Evolutionary conservation across 2,113 vertebrate species (phyloP), one percentile per base, ranked within the genome.

Genomic region (Callipepla squamata): DNA sequence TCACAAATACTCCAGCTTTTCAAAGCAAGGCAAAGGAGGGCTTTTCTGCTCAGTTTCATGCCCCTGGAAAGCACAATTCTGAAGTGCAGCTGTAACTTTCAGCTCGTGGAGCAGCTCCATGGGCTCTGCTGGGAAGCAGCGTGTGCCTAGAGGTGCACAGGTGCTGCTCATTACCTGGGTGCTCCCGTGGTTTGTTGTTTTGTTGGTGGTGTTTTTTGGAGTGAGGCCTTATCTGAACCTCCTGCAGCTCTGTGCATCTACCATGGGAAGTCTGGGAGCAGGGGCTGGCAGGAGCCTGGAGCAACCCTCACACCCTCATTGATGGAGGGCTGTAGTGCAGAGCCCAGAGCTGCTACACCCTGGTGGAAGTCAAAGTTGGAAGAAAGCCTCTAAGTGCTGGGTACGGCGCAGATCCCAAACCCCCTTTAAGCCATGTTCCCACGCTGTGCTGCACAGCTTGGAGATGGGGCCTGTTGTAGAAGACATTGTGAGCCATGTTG

Each of bases 71-170:
- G 44, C 25, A 63, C 36, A 50, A 62, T 42, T 23, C 76, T 48
- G 15, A 55, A 75, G 73, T 7, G 2, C 9, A 74, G 72, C 6
- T 20, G 34, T 42, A 25, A 28, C 55, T 47, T 58, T 40, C 61
- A 86, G 80, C 80, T 51, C 0, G 0, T 23, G 73, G 76, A 93
- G 61, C 68, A 63, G 80, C 72, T 81, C 58, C 3, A 7, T 3
- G 4, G 30, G 73, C 80, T 89, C 9, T 0, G 3, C 69, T 74
- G 81, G 81, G 91, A 87, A 95, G 85, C 0, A 0, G 36, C 1
- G 0, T 80, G 85, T 85, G 91, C 94, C 94, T 94, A 80, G 87
- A 89, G 93, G 93, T 95, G 55, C 68, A 67, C 95, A 96, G 95
- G 93, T 95, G 91, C 93, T 95, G 53, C 88, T 95, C 73, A 79